Evolutionary conservation across 2,797 vertebrate species (phyloP), one percentile per base, ranked within the genome.

Genomic region (Salmo trutta): DNA sequence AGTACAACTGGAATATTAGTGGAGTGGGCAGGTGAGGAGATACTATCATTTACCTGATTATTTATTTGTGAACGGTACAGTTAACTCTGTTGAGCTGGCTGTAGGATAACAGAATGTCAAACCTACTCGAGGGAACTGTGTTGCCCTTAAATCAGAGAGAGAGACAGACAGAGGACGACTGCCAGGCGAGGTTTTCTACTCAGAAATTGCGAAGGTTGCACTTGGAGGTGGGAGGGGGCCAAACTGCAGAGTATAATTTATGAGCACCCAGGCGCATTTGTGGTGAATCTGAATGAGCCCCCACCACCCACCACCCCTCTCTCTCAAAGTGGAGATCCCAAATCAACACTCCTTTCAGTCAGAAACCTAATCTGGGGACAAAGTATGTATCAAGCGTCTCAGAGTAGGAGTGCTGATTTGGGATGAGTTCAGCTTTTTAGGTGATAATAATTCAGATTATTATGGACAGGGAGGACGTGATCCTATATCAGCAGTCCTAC

Each of bases 1-100:
- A 79, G 79, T 85, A 88, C 85, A 86, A 85, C 88, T 89, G 88
- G 89, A 91, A 90, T 86, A 88, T 84, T 85, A n/a, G 84, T 82
- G 47, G 83, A 78, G 10, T 47, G 41, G 41, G 41, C 75, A 84
- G 75, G 76, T 53, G 76, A 85, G 76, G 10, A 47, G 41, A 14
- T 75, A 52, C 0, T 66, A 88, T 89, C 79, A 76, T 54, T 87
- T 87, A 87, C 89, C 88, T 85, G 89, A 77, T 82, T 24, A 41
- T 70, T 21, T 47, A 19, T 29, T 1, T 8, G 12, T 51, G 68
- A 16, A 67, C n/a, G 0, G 36, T 51, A 62, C 56, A 62, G 19
- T 62, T 21, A 70, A 47, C 68, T 36, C 17, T 36, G 14, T 33
- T 67, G 29, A 31, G 65, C 14, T n/a, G 56, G n/a, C n/a, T n/a